Percentiles rank a stretch among this genome's conserved stretches.
Evolutionary conservation across 1,140 invertebrate species (phyloP).

Genomic region (Brachionus asplanchnoidis): DNA sequence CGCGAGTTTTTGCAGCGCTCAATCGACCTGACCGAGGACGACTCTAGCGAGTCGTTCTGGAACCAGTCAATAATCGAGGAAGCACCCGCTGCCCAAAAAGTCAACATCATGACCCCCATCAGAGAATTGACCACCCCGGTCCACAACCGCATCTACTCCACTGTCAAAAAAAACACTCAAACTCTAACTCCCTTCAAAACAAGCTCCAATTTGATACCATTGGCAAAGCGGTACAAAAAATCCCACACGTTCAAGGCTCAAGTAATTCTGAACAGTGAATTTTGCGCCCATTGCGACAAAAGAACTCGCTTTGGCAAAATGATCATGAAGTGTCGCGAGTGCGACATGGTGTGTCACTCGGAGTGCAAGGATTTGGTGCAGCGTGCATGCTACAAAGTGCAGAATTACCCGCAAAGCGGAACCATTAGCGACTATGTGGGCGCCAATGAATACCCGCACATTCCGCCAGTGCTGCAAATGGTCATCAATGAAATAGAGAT

Average conservation of each 20-base stretch:
- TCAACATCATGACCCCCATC: slow-evolving; percentile 35
- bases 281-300: slow-evolving; percentile 26
- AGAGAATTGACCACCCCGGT: neutral
- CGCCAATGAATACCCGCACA: neutral
- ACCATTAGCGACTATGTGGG: slow-evolving; percentile 25
- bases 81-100: neutral
- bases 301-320: slow-evolving; percentile 37
- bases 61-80: slow-evolving; percentile 11
- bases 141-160: neutral
- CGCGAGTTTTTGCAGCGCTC: slow-evolving; percentile 17
- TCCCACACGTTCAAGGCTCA: slow-evolving; percentile 24
- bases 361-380: slow-evolving; percentile 35
- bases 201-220: neutral
- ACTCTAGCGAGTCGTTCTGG: slow-evolving; percentile 31
- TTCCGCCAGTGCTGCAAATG: slow-evolving; percentile 23
- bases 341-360: neutral
- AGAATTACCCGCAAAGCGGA: neutral
- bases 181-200: slow-evolving; percentile 1
- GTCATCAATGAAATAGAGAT: slow-evolving; percentile 40
- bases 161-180: neutral
- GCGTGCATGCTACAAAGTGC: slow-evolving; percentile 7
- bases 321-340: slow-evolving; percentile 21
- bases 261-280: slow-evolving; percentile 28
- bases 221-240: slow-evolving; percentile 30
- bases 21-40: neutral